Evolutionary conservation across 2,888 invertebrate genomes (phyloP), one percentile per base, ranked within the genome.

Genomic region (Elysia crispata): DNA sequence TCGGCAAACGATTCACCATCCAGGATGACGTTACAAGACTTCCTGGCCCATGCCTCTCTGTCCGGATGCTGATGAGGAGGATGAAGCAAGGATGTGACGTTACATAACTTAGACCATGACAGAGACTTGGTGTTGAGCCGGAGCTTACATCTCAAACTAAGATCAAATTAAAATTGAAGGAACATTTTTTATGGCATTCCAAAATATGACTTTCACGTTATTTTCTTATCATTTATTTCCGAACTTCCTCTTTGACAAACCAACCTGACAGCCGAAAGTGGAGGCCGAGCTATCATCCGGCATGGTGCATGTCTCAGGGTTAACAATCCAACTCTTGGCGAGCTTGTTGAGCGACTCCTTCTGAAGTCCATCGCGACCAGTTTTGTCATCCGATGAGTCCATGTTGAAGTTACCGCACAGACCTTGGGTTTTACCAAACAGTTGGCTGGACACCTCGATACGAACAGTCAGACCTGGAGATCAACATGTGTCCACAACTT

Each of bases 41-140:
- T 64, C 23, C 31, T 15, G 20, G 83, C 81, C 83, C 83, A 83
- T 18, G 33, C 49, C n/a, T 54, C n/a, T 30, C 81, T 78, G 13
- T 31, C 23, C 13, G 76, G 60, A 15, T 69, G 67, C 83, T 83
- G 78, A 5, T 3, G 1, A 72, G 5, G 28, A 23, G 25, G 23
- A 62, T n/a, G 15, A 67, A 20, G 23, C n/a, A n/a, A n/a, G n/a
- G n/a, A n/a, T n/a, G n/a, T n/a, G n/a, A n/a, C n/a, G n/a, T n/a
- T n/a, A n/a, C n/a, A n/a, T n/a, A n/a, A n/a, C n/a, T n/a, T n/a
- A n/a, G n/a, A n/a, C n/a, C n/a, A n/a, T n/a, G n/a, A n/a, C n/a
- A n/a, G n/a, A n/a, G n/a, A n/a, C n/a, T n/a, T n/a, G n/a, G n/a
- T n/a, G n/a, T n/a, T n/a, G n/a, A n/a, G n/a, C n/a, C n/a, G n/a